Evolutionary conservation across 53 echinoderm and acorn worm genomes (phyloP), one percentile per base, ranked within the genome.

Genomic region (Temnopleurus reevesii): DNA sequence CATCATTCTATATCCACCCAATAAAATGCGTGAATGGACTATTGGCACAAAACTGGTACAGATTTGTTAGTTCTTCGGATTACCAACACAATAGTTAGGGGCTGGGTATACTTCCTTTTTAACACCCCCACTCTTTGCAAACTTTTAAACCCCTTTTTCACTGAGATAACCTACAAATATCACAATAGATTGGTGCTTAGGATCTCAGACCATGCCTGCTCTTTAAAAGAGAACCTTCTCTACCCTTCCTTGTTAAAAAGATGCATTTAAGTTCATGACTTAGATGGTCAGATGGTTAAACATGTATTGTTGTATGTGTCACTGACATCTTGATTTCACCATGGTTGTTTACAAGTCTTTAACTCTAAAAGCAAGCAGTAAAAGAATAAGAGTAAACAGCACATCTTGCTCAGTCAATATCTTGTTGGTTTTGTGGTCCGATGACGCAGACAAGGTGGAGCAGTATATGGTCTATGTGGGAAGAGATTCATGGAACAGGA

Each of bases 61-160:
- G 49, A 79, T 49, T 79, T 79, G 79, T 79, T 79, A 29, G 79
- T 49, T 79, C 79, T 79, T 79, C 29, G 17, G 79, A 79, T 79
- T 79, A 47, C n/a, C 36, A 10, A 3, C 49, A 27, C 79, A 47
- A 79, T 27, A 79, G 12, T 6, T 46, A 27, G 30, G 29, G 79
- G 3, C 46, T 49, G 19, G 79, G 27, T 79, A 23, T 8, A 79
- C 29, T 79, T 79, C 79, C 79, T 30, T 49, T 28, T 77, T 79
- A 49, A 29, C 51, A 79, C 79, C 47, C 49, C 36, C 71, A 38
- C 71, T 71, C 71, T 71, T 13, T n/a, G n/a, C 41, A 71, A 58
- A n/a, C 58, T 27, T 26, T 26, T 0, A 58, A 58, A 71, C 41
- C 38, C 38, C n/a, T 63, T n/a, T 31, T 63, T 63, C 31, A 71